Percentiles rank a stretch among this genome's conserved stretches.
Evolutionary conservation across 2,113 vertebrate genomes (phyloP).

Genomic region (Panthera uncia): DNA sequence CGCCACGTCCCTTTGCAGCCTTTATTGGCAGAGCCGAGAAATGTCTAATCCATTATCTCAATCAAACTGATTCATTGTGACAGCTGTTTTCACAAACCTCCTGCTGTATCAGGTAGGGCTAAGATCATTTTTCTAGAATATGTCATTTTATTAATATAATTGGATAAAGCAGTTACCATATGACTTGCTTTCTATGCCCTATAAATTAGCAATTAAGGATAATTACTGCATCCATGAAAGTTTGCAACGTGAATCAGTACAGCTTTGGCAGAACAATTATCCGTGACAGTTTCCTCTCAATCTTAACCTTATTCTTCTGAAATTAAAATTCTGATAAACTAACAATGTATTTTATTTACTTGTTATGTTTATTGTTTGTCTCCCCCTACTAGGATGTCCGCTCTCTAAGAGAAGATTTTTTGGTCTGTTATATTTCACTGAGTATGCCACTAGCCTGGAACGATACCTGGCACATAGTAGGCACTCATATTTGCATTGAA

Average conservation of each 20-base stretch:
- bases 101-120: conserved; percentile 61
- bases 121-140: conserved; percentile 23
- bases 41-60: conserved; percentile 58
- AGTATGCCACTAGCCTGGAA: neutral
- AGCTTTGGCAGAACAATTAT: conserved; percentile 68
- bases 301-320: conserved; percentile 61
- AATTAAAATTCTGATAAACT: conserved; percentile 64
- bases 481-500: neutral
- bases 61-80: conserved; percentile 63
- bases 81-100: conserved; percentile 58
- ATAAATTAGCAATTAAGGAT: conserved; percentile 78
- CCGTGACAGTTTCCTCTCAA: conserved; percentile 56
- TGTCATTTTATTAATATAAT: conserved; percentile 38
- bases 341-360: conserved; percentile 9
- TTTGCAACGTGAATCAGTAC: conserved; percentile 58
- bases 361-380: conserved; percentile 38
- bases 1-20: neutral
- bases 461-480: neutral
- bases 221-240: conserved; percentile 74
- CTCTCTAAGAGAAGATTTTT: neutral
- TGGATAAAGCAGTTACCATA: conserved; percentile 54
- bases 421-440: neutral
- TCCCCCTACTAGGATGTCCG: neutral
- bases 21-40: conserved; percentile 66
- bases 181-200: conserved; percentile 58